A percentile compares a stretch with the other conserved stretches of the same genome.
Conservation (phyloP, 2,113 vertebrate genomes). For the Amphilophus citrinellus region DNA sequence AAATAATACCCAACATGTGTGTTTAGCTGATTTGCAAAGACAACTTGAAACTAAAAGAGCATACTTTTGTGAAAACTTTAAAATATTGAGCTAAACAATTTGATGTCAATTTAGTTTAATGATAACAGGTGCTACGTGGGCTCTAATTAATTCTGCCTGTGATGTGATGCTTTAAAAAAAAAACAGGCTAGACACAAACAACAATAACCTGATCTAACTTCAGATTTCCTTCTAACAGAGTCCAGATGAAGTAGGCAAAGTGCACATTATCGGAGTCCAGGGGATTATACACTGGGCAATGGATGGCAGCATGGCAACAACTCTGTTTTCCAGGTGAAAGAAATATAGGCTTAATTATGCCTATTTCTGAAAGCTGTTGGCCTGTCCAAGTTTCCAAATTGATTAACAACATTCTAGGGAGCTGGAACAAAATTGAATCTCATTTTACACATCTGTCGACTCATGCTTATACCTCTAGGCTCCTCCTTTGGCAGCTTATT, state of each 20-base stretch:
- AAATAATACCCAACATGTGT: background rate
- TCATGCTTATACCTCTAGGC: slow-evolving; percentile 43
- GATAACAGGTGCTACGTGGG: slow-evolving; percentile 36
- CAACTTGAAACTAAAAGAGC: slow-evolving; percentile 20
- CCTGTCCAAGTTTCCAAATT: slow-evolving; percentile 42
- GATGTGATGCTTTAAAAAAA: slow-evolving; percentile 1
- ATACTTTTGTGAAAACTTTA: slow-evolving; percentile 15
- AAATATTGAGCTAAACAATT: slow-evolving; percentile 19
- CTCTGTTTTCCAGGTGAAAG: slow-evolving; percentile 53
- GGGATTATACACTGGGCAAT: slow-evolving; percentile 4
- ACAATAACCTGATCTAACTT: slow-evolving; percentile 16
- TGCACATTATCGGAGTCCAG: background rate
- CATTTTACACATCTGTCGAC: slow-evolving; percentile 54
- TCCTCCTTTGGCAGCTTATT: slow-evolving; percentile 48
- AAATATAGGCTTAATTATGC: slow-evolving; percentile 67
- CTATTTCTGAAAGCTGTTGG: slow-evolving; percentile 41
- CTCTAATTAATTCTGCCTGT: slow-evolving; percentile 39
- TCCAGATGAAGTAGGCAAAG: slow-evolving; percentile 16
- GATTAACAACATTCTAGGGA: slow-evolving; percentile 66
- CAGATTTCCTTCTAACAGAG: background rate
- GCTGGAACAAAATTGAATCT: slow-evolving; percentile 49
- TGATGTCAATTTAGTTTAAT: slow-evolving; percentile 32
- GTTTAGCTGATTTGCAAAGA: slow-evolving; percentile 9
- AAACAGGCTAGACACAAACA: background rate
- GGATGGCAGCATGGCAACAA: background rate